Evolutionary conservation across 2,113 vertebrate genomes (phyloP).

Genomic region (Naja naja): DNA sequence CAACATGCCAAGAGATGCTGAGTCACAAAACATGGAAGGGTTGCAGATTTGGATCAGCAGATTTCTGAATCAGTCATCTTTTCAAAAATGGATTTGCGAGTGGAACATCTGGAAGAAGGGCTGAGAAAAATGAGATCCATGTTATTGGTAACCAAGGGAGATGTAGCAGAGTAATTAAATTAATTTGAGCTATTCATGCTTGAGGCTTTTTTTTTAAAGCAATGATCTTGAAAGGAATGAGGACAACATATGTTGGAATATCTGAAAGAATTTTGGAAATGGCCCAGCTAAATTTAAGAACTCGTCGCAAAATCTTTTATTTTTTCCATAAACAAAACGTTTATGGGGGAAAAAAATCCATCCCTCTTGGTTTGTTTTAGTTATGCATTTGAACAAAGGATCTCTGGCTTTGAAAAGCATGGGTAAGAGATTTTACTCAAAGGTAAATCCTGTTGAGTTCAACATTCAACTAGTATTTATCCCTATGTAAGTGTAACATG

Average conservation of each 20-base stretch:
- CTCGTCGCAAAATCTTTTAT: background rate
- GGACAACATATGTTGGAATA: slow-evolving; percentile 4
- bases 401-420: background rate
- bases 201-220: slow-evolving; percentile 25
- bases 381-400: background rate
- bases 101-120: background rate
- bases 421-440: background rate
- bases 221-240: slow-evolving; percentile 16
- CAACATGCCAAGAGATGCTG: background rate
- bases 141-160: slow-evolving; percentile 7
- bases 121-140: background rate
- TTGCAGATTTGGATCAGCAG: background rate
- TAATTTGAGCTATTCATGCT: background rate
- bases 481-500: background rate
- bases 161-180: slow-evolving; percentile 24
- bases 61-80: background rate
- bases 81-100: background rate
- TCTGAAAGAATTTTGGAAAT: slow-evolving; percentile 3
- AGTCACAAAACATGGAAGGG: background rate
- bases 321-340: too few species aligned
- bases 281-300: background rate
- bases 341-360: background rate
- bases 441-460: background rate
- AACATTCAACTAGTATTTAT: background rate
- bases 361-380: background rate